Evolutionary conservation across 2,888 invertebrate genomes (phyloP).

Genomic region (Agrotis ipsilon): DNA sequence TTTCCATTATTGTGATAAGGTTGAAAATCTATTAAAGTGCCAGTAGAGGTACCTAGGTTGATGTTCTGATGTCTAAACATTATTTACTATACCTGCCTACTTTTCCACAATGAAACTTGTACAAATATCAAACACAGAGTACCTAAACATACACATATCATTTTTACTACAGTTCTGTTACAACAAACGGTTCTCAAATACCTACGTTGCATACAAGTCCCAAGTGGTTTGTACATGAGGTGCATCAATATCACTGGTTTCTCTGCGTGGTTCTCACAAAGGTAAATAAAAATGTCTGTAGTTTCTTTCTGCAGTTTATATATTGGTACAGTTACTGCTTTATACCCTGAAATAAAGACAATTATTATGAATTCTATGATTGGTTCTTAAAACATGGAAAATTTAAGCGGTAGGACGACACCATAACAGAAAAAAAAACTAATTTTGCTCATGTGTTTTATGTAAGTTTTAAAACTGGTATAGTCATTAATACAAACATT

Average conservation of each 20-base stretch:
- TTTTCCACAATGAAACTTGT: background rate
- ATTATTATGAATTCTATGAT: too few relatives aligned
- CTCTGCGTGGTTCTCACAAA: background rate
- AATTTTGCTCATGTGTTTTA: too few relatives aligned
- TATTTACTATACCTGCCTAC: too few relatives aligned
- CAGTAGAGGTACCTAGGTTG: too few relatives aligned
- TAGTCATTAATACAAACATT: too few relatives aligned
- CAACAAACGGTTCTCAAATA: conserved; percentile 13
- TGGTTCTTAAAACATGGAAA: too few relatives aligned
- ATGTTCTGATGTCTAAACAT: too few relatives aligned
- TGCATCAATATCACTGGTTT: conserved; percentile 34
- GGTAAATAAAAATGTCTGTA: conserved; percentile 13
- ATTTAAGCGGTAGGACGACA: too few relatives aligned
- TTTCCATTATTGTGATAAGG: too few relatives aligned
- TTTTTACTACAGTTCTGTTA: conserved; percentile 3
- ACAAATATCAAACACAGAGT: conserved; percentile 4
- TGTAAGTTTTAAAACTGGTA: too few relatives aligned
- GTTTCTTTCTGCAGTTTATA: background rate
- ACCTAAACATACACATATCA: conserved; percentile 1
- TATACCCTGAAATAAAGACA: background rate
- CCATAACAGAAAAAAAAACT: too few relatives aligned
- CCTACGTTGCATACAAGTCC: conserved; percentile 7
- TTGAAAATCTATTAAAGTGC: too few relatives aligned
- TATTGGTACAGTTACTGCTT: conserved; percentile 1
- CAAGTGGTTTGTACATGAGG: conserved; percentile 27